Evolutionary conservation across 2,797 vertebrate species (phyloP).

Genomic region (Menidia menidia): DNA sequence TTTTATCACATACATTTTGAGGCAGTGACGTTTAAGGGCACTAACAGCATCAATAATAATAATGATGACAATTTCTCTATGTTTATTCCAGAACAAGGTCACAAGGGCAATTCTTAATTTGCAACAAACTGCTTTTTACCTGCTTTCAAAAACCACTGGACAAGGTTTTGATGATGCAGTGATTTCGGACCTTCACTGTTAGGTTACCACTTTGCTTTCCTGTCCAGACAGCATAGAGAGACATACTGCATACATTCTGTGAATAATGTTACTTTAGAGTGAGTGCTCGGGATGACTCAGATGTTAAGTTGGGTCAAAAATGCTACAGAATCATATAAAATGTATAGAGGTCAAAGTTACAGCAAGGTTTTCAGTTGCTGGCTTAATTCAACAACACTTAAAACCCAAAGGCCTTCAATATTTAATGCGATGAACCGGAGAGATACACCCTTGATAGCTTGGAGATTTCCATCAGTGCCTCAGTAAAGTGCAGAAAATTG

Average conservation of each 20-base stretch:
- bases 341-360: slow-evolving; percentile 2
- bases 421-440: slow-evolving; percentile 7
- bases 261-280: background rate
- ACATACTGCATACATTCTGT: background rate
- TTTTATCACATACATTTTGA: too few relatives aligned
- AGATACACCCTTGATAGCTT: background rate
- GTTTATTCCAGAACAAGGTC: too few relatives aligned
- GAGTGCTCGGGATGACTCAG: background rate
- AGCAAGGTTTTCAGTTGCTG: background rate
- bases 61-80: too few relatives aligned
- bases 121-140: background rate
- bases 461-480: slow-evolving; percentile 14
- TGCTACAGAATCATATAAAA: background rate
- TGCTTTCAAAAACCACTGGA: background rate
- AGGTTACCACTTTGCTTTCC: background rate
- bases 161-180: background rate
- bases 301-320: background rate
- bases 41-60: too few relatives aligned
- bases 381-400: slow-evolving; percentile 3
- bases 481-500: background rate
- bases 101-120: too few relatives aligned
- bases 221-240: background rate
- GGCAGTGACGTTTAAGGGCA: too few relatives aligned
- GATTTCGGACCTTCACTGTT: background rate
- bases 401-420: slow-evolving; percentile 14